Percentiles rank a stretch among this genome's conserved stretches.
These are phyloP conservation scores for Prosapia bicincta DNA, from an alignment of 2,888 invertebrate genomes.

Conservation along the genomic window DNA sequence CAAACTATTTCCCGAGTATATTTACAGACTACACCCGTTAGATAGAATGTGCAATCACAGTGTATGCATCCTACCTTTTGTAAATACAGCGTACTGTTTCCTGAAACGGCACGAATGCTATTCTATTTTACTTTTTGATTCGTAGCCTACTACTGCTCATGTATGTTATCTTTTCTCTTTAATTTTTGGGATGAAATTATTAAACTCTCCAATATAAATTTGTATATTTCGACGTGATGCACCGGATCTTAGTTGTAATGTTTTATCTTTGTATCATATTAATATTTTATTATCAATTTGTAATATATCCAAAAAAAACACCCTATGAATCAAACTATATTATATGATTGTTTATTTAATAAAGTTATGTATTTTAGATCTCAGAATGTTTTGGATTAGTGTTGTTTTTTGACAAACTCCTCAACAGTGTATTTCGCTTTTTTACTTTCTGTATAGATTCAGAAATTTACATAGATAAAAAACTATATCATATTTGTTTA, in stretches of 20 bases:
- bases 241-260: neutral
- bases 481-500: too few species aligned
- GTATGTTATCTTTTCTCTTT: neutral
- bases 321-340: neutral
- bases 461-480: too few species aligned
- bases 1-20: neutral
- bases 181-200: neutral
- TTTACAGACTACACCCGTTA: neutral
- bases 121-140: neutral
- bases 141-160: neutral
- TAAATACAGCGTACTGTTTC: neutral
- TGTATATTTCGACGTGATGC: neutral
- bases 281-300: constrained; percentile 2
- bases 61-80: neutral
- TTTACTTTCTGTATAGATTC: too few species aligned
- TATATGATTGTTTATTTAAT: constrained; percentile 2
- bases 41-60: neutral
- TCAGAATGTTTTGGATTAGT: neutral
- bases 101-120: neutral
- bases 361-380: neutral
- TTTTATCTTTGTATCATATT: neutral
- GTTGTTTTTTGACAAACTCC: neutral
- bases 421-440: too few species aligned
- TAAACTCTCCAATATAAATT: neutral
- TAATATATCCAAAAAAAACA: neutral